phyloP scores from a whole-genome alignment of 2,797 vertebrate species.

The Phaenicophaeus curvirostris region DNA sequence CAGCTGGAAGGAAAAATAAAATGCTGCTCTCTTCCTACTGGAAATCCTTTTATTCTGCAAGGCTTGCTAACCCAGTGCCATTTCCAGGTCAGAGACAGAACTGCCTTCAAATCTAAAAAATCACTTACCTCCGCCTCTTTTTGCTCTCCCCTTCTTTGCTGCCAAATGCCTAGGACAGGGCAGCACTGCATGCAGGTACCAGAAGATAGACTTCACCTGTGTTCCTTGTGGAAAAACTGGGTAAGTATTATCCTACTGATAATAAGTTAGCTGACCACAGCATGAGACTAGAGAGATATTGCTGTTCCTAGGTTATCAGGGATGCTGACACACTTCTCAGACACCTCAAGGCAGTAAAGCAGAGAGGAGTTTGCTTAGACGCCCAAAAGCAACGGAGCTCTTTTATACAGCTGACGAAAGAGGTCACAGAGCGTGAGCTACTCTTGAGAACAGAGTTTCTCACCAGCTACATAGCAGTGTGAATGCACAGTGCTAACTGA shows the following conservation, averaged over 20 bases:
- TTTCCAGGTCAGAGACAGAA: constrained; percentile 15
- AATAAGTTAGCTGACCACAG: neutral
- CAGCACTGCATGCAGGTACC: neutral
- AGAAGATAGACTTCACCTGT: neutral
- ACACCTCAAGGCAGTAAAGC: neutral
- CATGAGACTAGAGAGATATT: neutral
- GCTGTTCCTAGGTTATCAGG: neutral
- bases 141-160: neutral
- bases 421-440: rapidly evolving
- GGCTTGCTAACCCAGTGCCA: neutral
- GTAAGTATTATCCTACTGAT: neutral
- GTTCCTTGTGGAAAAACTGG: neutral
- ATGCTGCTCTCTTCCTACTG: neutral
- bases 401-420: neutral
- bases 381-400: neutral
- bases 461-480: neutral
- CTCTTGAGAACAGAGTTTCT: neutral
- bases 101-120: neutral
- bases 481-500: rapidly evolving
- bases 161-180: neutral
- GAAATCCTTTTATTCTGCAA: neutral
- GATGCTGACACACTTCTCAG: neutral
- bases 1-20: neutral
- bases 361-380: neutral
- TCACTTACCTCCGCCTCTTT: neutral